Base-by-base conservation (phyloP, 2,888 invertebrate genomes). In the Bembecia ichneumoniformis region DNA sequence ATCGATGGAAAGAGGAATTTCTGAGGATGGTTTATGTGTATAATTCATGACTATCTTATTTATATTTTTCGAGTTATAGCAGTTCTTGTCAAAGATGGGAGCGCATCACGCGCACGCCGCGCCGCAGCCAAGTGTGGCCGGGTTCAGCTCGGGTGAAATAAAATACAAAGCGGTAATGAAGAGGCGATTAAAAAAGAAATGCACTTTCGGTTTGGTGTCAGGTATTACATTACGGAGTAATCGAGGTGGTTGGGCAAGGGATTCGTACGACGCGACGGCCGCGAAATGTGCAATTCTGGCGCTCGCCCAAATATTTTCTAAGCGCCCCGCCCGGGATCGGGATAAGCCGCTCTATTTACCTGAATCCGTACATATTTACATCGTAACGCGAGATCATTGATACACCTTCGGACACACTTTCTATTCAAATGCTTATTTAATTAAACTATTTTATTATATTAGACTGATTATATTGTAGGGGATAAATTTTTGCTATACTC, bases 321-420 rank as follows among this genome's bases (percentile, higher is more conserved):
- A 74, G 74, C 71, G 71, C 71, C 72, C 67, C 71, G 64, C 68
- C 71, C 71, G 69, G 70, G 66, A 69, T 70, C 66, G 75, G 74
- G 76, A 82, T 81, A 80, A 80, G 72, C 77, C 69, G 77, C 75
- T 71, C 77, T 78, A 74, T 82, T 82, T 82, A 83, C 82, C 82
- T 82, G 78, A 74, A 80, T 77, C 66, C 73, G 72, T 70, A 75
- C 74, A 77, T 64, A 67, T 74, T 73, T 74, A 68, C 60, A 56
- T 54, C 48, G 45, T 54, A 58, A 28, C 28, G 28, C 9, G 28
- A n/a, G n/a, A 28, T 28, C 28, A 28, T 28, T 28, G 28, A 28
- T 28, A 28, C 28, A 28, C 9, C 28, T 28, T 28, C 9, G 28
- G 9, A 9, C 28, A 28, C 28, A 28, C 2, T 28, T 28, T 28